Percentiles rank a stretch among this genome's conserved stretches.
Evolutionary conservation across 2,113 vertebrate species (phyloP).

Genomic region (Astur gentilis): DNA sequence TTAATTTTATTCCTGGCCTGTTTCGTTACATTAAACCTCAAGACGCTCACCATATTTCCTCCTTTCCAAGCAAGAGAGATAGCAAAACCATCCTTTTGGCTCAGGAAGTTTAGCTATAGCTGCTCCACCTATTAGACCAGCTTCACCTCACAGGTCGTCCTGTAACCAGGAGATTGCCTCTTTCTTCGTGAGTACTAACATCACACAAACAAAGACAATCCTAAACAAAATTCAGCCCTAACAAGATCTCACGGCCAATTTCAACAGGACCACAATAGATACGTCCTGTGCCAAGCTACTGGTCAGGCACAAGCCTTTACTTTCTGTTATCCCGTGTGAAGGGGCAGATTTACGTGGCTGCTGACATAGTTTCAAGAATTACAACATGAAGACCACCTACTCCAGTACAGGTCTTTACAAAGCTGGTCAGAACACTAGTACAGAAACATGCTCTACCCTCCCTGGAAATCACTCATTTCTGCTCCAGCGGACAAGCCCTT

Average conservation of each 20-base stretch:
- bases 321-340: neutral
- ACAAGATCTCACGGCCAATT: neutral
- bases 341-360: neutral
- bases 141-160: neutral
- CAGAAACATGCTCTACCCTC: neutral
- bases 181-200: neutral
- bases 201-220: neutral
- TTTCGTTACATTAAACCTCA: neutral
- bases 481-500: neutral
- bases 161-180: neutral
- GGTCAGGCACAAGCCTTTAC: neutral
- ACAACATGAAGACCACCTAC: neutral
- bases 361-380: neutral
- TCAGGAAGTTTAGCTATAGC: neutral
- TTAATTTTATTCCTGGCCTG: slow-evolving; percentile 34
- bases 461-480: neutral
- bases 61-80: neutral
- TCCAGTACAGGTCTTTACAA: neutral
- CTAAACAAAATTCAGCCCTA: neutral
- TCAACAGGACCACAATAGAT: neutral
- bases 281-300: neutral
- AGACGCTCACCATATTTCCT: neutral
- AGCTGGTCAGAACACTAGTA: neutral
- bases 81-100: neutral
- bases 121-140: neutral